phyloP scores from a whole-genome alignment of 2,888 invertebrate species.

The Drosophila gaucha region DNA sequence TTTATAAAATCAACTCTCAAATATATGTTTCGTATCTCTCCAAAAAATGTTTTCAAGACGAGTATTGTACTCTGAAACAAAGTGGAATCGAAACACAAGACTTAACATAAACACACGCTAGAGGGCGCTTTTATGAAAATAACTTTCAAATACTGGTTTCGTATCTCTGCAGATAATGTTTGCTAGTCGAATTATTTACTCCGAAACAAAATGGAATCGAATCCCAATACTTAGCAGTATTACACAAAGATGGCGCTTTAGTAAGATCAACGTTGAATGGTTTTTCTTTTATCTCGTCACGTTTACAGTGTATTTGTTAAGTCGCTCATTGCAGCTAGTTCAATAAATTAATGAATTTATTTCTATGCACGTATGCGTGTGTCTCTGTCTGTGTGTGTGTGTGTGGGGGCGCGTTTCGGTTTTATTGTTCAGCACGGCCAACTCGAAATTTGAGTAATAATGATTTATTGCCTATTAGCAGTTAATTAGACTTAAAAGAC shows the following conservation, averaged over 20 bases:
- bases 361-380: slow-evolving; percentile 38
- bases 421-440: slow-evolving; percentile 50
- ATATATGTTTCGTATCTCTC: too few relatives aligned
- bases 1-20: too few relatives aligned
- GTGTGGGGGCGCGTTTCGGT: slow-evolving; percentile 19
- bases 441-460: slow-evolving; percentile 77
- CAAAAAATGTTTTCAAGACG: too few relatives aligned
- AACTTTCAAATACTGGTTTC: background rate
- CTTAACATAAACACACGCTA: background rate
- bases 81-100: background rate
- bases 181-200: too few relatives aligned
- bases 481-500: slow-evolving; percentile 80
- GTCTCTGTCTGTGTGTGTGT: slow-evolving; percentile 2
- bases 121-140: background rate
- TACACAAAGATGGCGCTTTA: too few relatives aligned
- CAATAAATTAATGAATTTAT: slow-evolving; percentile 61
- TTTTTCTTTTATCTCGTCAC: background rate
- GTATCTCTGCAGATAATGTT: too few relatives aligned
- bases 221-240: too few relatives aligned
- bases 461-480: slow-evolving; percentile 80
- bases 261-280: too few relatives aligned
- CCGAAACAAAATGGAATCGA: too few relatives aligned
- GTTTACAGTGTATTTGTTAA: slow-evolving; percentile 24
- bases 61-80: background rate
- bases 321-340: slow-evolving; percentile 18